Evolutionary conservation across 2,113 vertebrate species (phyloP).

Genomic region (Pachyramphus minor): DNA sequence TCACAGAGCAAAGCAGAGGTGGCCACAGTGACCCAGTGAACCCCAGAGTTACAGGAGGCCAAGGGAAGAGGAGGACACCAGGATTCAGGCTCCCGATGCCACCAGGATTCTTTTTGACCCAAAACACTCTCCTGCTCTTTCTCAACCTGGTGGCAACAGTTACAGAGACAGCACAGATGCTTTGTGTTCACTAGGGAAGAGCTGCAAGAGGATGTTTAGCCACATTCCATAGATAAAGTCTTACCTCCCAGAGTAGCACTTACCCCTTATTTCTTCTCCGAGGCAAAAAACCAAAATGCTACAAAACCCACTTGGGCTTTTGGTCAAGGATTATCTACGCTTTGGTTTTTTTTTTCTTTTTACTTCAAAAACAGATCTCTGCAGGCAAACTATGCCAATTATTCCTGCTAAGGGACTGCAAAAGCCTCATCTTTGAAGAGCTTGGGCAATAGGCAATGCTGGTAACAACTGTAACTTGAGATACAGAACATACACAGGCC

Average conservation of each 20-base stretch:
- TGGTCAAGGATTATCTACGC: background rate
- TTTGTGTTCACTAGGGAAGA: background rate
- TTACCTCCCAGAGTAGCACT: background rate
- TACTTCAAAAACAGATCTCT: background rate
- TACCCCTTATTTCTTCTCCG: background rate
- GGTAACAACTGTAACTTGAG: background rate
- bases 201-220: background rate
- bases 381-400: background rate
- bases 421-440: background rate
- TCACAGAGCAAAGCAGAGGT: background rate
- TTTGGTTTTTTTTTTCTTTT: background rate
- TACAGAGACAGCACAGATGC: background rate
- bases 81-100: fast-evolving
- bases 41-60: background rate
- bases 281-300: background rate
- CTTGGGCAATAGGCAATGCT: background rate
- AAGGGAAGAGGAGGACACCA: fast-evolving
- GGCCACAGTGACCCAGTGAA: background rate
- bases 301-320: background rate
- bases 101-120: fast-evolving
- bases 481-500: too few species aligned
- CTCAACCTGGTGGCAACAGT: fast-evolving
- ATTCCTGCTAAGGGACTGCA: background rate
- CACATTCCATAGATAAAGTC: background rate
- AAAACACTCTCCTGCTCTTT: background rate